phyloP scores from a whole-genome alignment of 2,113 vertebrate genomes.

The Tragelaphus scriptus region DNA sequence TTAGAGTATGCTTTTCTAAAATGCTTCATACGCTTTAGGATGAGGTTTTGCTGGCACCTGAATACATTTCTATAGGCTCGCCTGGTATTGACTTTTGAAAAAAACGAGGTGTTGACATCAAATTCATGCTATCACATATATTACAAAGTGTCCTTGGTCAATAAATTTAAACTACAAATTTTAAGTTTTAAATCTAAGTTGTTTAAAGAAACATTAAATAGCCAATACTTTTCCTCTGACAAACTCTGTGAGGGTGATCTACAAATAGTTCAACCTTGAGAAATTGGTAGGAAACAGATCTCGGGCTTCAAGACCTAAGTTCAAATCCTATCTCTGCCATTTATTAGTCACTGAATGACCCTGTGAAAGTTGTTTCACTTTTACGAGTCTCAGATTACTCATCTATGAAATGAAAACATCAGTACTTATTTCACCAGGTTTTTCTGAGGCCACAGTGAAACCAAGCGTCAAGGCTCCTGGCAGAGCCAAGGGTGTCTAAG shows the following conservation, averaged over 20 bases:
- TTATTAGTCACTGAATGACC: neutral
- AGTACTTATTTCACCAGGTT: neutral
- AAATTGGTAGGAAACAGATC: neutral
- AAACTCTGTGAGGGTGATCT: neutral
- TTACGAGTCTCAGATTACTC: neutral
- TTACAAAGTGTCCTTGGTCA: neutral
- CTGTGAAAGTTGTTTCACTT: neutral
- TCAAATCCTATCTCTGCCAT: neutral
- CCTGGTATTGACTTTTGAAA: neutral
- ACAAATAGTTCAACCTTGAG: neutral
- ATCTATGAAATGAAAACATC: neutral
- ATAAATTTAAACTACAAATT: neutral
- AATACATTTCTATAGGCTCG: neutral
- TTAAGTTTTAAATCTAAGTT: constrained; percentile 10
- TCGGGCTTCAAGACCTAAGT: neutral
- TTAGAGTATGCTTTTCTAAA: neutral
- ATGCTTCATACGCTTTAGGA: neutral
- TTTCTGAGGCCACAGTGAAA: neutral
- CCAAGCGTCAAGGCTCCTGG: neutral
- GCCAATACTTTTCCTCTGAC: neutral
- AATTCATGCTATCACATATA: neutral
- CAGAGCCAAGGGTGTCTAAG: neutral
- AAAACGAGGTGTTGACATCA: neutral
- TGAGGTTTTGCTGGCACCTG: neutral
- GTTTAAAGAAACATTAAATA: neutral